Evolutionary conservation across 2,113 vertebrate species (phyloP), one percentile per base, ranked within the genome.

Genomic region (Lota lota): DNA sequence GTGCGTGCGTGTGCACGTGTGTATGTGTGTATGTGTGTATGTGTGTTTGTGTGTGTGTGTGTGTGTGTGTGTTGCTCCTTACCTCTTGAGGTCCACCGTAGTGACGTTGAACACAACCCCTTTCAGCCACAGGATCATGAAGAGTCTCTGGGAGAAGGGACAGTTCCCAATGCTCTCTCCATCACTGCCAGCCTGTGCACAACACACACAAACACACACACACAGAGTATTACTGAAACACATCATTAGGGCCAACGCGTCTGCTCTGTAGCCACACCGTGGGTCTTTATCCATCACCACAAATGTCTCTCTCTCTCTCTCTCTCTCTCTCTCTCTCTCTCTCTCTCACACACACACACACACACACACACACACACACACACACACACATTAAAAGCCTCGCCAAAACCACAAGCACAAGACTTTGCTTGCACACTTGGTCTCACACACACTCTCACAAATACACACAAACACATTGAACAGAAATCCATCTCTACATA

Each of bases 41-140:
- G 61, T 65, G 63, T 47, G 16, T 1, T 0, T 0, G 1, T 22
- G 50, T 47, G 54, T 53, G 17, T 62, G n/a, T 50, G 1, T 22
- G 24, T 2, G 17, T 61, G 58, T 58, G 5, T 47, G 19, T 33
- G 22, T 72, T 10, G 20, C 40, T n/a, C 4, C 66, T 65, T 82
- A 97, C 97, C 97, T 95, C 91, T 96, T 98, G 80, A 98, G 91
- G 79, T 99, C 97, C 56, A 99, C 97, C 0, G 97, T 99, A 77
- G 97, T 99, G 80, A 99, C 97, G 0, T 98, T 99, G 90, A 99
- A 99, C 66, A 99, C 96, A 16, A 99, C 97, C 19, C 96, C 97
- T 92, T 99, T 99, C 75, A 99, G 95, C 97, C 97, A 99, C 22
- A 99, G 95, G 83, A 99, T 97, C 97, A 99, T 98, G 86, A 99